Evolutionary conservation across 2,797 vertebrate genomes (phyloP), one percentile per base, ranked within the genome.

Genomic region (Aldrovandia affinis): DNA sequence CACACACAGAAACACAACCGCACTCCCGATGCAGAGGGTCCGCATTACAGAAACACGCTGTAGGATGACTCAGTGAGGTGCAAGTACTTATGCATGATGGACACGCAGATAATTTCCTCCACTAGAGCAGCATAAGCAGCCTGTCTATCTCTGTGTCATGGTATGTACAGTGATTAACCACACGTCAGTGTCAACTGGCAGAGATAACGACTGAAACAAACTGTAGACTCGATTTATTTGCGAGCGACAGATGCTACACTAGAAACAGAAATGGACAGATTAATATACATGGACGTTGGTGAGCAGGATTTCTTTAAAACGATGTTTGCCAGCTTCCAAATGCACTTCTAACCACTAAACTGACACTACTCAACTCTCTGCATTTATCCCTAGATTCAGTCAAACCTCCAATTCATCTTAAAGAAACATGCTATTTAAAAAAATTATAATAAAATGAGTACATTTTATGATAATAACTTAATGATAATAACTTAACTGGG

Each of bases 141-240:
- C 68, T 73, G 33, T 20, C 39, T 47, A 44, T 77, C 42, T 77
- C 73, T 77, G 39, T 47, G 20, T 47, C 42, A 77, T 1, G 25
- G 73, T 44, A 10, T 47, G 73, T 47, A 18, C 42, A 10, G 22
- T 77, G 73, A 77, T 77, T 77, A 77, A 77, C 10, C 42, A 47
- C 39, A 77, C 2, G 73, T 77, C 25, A 0, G 70, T 25, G 3
- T 75, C 70, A 75, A 25, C 25, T 75, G 70, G 73, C 73, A 47
- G 39, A 44, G 73, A 77, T 77, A n/a, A 44, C 22, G 33, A 42
- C 68, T 73, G 36, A 73, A 73, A 42, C 36, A 77, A 77, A 77
- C 22, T 25, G 73, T 22, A 39, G 36, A 42, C 68, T 42, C 14
- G 20, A 39, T 47, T 77, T 77, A 7, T 47, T 39, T 42, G n/a